These are phyloP conservation scores for Ochotona princeps DNA, from an alignment of 2,113 vertebrate species.

Conservation along the genomic window DNA sequence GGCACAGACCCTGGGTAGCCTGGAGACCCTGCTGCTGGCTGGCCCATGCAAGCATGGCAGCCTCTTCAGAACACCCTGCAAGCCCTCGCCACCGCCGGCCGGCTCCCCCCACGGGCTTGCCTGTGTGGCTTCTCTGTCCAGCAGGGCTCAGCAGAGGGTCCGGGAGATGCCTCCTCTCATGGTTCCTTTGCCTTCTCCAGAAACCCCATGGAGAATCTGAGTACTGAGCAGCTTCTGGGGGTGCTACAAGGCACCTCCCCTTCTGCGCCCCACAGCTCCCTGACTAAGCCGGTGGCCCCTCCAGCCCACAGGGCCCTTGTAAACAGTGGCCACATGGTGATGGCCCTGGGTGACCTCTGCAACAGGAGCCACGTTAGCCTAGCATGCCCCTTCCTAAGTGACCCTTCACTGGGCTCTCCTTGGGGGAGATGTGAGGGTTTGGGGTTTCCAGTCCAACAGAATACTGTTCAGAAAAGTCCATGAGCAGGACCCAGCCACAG, in stretches of 20 bases:
- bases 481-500: neutral
- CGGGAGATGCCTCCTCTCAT: neutral
- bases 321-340: neutral
- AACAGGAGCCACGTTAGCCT: neutral
- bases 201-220: neutral
- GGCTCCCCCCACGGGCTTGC: neutral
- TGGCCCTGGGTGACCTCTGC: neutral
- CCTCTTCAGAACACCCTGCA: neutral
- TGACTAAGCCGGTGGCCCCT: neutral
- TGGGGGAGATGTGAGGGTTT: neutral
- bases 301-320: neutral
- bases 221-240: neutral
- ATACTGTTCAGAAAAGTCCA: neutral
- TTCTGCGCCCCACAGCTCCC: neutral
- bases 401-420: neutral
- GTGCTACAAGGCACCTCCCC: neutral
- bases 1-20: neutral
- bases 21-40: neutral
- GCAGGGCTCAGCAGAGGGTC: neutral
- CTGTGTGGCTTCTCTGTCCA: neutral
- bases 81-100: neutral
- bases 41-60: neutral
- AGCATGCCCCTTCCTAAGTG: too few relatives aligned
- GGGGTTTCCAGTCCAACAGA: slow-evolving; percentile 6
- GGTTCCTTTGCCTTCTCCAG: slow-evolving; percentile 7